phyloP scores from a whole-genome alignment of 2,797 vertebrate genomes.

The Hippopotamyrus pictus region DNA sequence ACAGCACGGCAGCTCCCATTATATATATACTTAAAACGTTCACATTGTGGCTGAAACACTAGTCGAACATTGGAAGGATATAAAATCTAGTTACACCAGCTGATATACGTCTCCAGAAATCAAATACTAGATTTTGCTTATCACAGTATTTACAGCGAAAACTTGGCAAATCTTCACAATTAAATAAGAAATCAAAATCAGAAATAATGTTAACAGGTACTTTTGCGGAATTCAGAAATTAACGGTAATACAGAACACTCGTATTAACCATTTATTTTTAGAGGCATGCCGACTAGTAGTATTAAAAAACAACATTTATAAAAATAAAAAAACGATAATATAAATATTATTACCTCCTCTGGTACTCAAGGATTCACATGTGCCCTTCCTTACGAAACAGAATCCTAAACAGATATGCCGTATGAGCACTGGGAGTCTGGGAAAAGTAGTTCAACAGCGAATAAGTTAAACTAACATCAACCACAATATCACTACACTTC shows the following conservation, averaged over 20 bases:
- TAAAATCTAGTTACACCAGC: not conserved
- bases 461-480: not conserved
- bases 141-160: not conserved
- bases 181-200: not conserved
- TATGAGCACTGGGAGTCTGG: conserved; percentile 10
- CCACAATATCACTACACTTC: conserved; percentile 32
- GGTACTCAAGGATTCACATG: not conserved
- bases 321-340: not conserved
- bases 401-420: not conserved
- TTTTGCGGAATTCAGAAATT: not conserved
- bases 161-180: not conserved
- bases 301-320: not conserved
- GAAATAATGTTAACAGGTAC: not conserved
- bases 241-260: not conserved
- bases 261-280: conserved; percentile 1
- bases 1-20: not conserved
- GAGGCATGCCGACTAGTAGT: not conserved
- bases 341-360: no score
- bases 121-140: not conserved
- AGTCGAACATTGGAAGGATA: not conserved
- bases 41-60: not conserved
- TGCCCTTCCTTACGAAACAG: conserved; percentile 33
- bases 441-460: conserved; percentile 21
- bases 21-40: not conserved
- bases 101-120: not conserved